Percentiles rank a stretch among this genome's conserved stretches.
Evolutionary conservation across 2,888 invertebrate genomes (phyloP).

Genomic region (Cancer borealis): DNA sequence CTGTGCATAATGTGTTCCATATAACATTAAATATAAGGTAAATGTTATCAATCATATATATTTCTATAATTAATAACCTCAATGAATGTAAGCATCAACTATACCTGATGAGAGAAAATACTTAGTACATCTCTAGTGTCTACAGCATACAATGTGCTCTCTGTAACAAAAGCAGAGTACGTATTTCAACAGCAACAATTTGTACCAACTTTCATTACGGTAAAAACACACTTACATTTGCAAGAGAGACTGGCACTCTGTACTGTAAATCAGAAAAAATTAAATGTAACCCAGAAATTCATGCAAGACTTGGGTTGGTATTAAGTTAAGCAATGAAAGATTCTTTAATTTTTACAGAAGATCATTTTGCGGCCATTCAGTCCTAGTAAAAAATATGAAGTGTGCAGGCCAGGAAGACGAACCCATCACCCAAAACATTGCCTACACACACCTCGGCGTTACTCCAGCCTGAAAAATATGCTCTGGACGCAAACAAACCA

Average conservation of each 20-base stretch:
- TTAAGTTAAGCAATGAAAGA: background rate
- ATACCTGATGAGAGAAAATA: background rate
- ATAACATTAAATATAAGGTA: background rate
- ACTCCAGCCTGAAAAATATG: background rate
- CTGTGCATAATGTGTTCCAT: background rate
- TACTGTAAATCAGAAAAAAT: constrained; percentile 34
- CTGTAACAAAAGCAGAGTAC: background rate
- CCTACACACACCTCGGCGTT: background rate
- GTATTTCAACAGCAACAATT: background rate
- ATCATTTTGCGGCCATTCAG: background rate
- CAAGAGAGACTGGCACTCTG: constrained; percentile 25
- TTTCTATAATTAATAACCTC: background rate
- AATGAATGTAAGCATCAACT: background rate
- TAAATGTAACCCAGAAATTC: constrained; percentile 22
- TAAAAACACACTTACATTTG: constrained; percentile 17
- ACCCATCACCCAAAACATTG: background rate
- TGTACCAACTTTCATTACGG: background rate
- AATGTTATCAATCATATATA: background rate
- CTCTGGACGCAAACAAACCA: background rate
- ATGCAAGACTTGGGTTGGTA: constrained; percentile 31
- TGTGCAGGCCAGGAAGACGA: background rate
- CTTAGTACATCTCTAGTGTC: background rate
- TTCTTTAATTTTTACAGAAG: background rate
- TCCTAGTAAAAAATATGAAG: background rate
- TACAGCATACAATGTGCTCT: constrained; percentile 25